These are phyloP conservation scores for Xerus rutilus DNA, from an alignment of 2,797 vertebrate species.

Conservation along the genomic window DNA sequence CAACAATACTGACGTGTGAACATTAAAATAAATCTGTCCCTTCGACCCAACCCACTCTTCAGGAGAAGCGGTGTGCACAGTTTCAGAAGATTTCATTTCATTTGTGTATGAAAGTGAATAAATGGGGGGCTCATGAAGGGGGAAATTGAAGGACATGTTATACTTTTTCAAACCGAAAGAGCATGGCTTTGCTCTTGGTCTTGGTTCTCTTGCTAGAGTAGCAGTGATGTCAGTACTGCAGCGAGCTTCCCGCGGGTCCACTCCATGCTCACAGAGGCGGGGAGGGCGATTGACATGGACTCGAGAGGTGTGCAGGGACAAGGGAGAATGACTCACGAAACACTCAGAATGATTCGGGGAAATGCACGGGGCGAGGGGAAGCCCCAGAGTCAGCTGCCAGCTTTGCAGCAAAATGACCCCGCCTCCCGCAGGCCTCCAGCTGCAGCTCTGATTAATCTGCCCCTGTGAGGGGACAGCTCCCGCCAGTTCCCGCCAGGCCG, in stretches of 20 bases:
- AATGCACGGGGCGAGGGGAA: too few relatives aligned
- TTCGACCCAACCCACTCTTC: neutral
- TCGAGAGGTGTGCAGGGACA: too few relatives aligned
- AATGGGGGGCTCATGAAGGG: neutral
- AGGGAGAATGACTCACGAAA: too few relatives aligned
- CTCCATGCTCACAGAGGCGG: neutral
- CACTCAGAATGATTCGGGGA: too few relatives aligned
- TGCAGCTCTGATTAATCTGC: too few relatives aligned
- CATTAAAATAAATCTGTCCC: neutral
- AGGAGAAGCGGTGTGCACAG: neutral
- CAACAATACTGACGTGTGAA: neutral
- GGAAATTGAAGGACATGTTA: neutral
- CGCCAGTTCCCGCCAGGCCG: fast-evolving
- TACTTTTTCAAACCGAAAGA: neutral
- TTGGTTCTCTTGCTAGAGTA: neutral
- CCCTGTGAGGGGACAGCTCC: too few relatives aligned
- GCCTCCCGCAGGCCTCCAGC: too few relatives aligned
- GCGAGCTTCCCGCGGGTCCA: neutral
- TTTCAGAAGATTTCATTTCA: neutral
- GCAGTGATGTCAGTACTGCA: neutral
- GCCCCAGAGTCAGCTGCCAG: too few relatives aligned
- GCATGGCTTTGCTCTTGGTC: too few relatives aligned
- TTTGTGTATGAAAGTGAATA: neutral
- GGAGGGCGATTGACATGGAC: too few relatives aligned
- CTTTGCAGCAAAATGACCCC: too few relatives aligned